Percentiles rank a stretch among this genome's conserved stretches.
Evolutionary conservation across 2,888 invertebrate genomes (phyloP).

Genomic region (Hemicrepidius hirtus): DNA sequence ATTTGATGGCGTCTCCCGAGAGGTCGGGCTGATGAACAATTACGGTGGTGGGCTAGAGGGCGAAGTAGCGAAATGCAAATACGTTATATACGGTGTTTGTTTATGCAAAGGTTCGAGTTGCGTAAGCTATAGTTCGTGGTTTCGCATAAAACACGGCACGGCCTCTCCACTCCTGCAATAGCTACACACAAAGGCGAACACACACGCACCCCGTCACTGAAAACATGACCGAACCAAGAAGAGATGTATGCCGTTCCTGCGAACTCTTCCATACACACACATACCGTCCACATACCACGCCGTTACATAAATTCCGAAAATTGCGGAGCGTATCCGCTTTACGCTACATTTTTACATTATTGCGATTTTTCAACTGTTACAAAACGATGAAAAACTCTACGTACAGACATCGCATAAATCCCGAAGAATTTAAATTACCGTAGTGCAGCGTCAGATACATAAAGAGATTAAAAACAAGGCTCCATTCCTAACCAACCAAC

Average conservation of each 20-base stretch:
- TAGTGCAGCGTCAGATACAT: slow-evolving; percentile 59
- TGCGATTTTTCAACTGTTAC: slow-evolving; percentile 56
- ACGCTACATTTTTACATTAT: slow-evolving; percentile 57
- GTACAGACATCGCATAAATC: slow-evolving; percentile 60
- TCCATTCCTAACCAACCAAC: slow-evolving; percentile 48
- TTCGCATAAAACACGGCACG: slow-evolving; percentile 45
- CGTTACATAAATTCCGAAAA: slow-evolving; percentile 57
- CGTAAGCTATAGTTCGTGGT: slow-evolving; percentile 52
- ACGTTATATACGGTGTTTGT: slow-evolving; percentile 50
- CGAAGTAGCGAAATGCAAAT: slow-evolving; percentile 46
- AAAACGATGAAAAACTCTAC: slow-evolving; percentile 53
- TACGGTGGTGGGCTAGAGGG: slow-evolving; percentile 37
- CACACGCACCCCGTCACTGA: slow-evolving; percentile 37
- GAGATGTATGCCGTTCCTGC: slow-evolving; percentile 28
- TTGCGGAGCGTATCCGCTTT: slow-evolving; percentile 51
- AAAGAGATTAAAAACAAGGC: slow-evolving; percentile 67
- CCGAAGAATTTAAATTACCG: slow-evolving; percentile 62
- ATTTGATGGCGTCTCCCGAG: slow-evolving; percentile 47
- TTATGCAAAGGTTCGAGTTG: slow-evolving; percentile 51
- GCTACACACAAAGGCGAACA: slow-evolving; percentile 45
- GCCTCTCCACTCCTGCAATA: slow-evolving; percentile 11
- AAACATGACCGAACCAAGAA: slow-evolving; percentile 32
- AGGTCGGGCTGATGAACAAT: slow-evolving; percentile 50
- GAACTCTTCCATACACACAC: slow-evolving; percentile 31
- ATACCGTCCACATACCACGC: slow-evolving; percentile 52